Evolutionary conservation across 1,140 invertebrate genomes (phyloP).

Genomic region (Trypoxylus dichotomus): DNA sequence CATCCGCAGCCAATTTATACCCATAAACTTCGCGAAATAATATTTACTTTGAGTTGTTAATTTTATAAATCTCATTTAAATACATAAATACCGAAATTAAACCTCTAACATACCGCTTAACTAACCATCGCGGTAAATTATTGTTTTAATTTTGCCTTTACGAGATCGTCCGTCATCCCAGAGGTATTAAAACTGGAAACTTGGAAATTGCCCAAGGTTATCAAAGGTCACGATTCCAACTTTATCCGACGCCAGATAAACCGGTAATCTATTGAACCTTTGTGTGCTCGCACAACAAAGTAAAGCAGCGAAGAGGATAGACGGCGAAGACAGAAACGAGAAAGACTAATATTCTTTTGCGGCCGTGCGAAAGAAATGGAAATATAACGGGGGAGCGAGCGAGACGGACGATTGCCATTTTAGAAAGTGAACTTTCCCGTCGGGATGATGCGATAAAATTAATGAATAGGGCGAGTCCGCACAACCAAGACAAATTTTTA

Average conservation of each 20-base stretch:
- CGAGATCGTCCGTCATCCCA: slow-evolving; percentile 20
- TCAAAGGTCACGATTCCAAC: slow-evolving; percentile 18
- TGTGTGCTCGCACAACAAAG: slow-evolving; percentile 19
- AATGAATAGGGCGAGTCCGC: slow-evolving; percentile 20
- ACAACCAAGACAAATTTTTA: slow-evolving; percentile 20
- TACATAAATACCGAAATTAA: slow-evolving; percentile 7
- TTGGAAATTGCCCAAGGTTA: slow-evolving; percentile 25
- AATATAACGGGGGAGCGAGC: not conserved
- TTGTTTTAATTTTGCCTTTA: slow-evolving; percentile 17
- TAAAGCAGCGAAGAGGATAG: not conserved
- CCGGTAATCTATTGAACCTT: slow-evolving; percentile 23
- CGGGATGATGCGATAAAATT: slow-evolving; percentile 22
- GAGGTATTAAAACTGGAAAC: slow-evolving; percentile 17
- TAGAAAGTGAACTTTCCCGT: slow-evolving; percentile 21
- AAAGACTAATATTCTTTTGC: slow-evolving; percentile 5
- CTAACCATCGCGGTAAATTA: not conserved
- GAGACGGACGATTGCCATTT: slow-evolving; percentile 3
- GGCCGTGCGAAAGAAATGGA: not conserved
- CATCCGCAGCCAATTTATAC: too few species aligned
- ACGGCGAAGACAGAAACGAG: not conserved
- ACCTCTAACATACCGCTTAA: not conserved
- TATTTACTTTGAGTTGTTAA: not conserved
- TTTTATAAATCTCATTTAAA: slow-evolving; percentile 13
- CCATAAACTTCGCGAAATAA: too few species aligned
- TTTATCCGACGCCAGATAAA: slow-evolving; percentile 20